These are phyloP conservation scores for Volucella inanis DNA, from an alignment of 2,888 invertebrate genomes.

Conservation along the genomic window DNA sequence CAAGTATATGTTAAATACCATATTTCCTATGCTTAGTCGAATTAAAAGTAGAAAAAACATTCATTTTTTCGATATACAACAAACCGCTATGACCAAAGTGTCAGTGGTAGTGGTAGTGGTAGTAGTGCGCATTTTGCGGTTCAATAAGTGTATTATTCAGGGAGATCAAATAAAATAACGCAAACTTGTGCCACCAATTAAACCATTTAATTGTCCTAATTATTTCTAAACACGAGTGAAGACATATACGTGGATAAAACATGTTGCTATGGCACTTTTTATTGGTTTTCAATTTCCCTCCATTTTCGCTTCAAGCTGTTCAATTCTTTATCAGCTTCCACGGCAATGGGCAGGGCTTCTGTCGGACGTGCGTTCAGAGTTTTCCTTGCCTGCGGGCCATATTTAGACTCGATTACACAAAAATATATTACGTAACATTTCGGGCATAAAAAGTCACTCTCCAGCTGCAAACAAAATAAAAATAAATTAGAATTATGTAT, in stretches of 20 bases:
- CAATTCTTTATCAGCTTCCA: background rate
- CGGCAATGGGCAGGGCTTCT: too few species aligned
- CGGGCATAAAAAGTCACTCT: constrained; percentile 15
- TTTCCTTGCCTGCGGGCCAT: background rate
- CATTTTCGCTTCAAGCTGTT: background rate
- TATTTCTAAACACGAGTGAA: background rate
- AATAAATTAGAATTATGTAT: background rate
- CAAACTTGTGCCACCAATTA: background rate
- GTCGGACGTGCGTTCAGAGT: background rate
- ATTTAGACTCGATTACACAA: constrained; percentile 5
- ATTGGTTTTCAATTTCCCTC: background rate
- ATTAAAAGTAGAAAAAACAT: too few species aligned
- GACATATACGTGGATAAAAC: background rate
- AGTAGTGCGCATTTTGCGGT: too few species aligned
- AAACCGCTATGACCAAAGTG: too few species aligned
- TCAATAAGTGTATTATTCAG: background rate
- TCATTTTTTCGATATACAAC: too few species aligned
- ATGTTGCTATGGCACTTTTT: background rate
- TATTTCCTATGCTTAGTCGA: too few species aligned
- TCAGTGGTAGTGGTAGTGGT: too few species aligned
- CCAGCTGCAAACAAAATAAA: background rate
- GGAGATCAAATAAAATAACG: background rate
- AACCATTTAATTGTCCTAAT: constrained; percentile 3
- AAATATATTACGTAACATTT: constrained; percentile 17
- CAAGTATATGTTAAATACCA: too few species aligned